Evolutionary conservation across 2,888 invertebrate species (phyloP).

Genomic region (Muscina levida): DNA sequence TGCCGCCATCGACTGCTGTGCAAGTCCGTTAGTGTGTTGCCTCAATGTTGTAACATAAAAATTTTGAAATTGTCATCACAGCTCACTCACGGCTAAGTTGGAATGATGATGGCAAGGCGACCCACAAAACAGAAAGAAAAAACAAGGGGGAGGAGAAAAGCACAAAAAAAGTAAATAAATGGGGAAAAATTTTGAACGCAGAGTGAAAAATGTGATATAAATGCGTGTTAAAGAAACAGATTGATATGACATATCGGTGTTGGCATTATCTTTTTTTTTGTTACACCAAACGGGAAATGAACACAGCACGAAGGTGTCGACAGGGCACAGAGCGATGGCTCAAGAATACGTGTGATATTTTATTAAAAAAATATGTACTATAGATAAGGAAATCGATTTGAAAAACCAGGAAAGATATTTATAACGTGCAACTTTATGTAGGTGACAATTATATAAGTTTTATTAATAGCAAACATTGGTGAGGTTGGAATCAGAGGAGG

Average conservation of each 20-base stretch:
- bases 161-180: background rate
- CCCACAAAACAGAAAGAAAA: background rate
- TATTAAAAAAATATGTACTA: background rate
- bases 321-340: background rate
- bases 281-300: background rate
- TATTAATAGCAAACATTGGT: too few relatives aligned
- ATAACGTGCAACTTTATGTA: too few relatives aligned
- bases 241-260: slow-evolving; percentile 48
- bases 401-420: too few relatives aligned
- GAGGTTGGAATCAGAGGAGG: too few relatives aligned
- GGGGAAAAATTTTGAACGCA: background rate
- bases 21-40: background rate
- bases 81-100: background rate
- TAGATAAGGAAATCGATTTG: too few relatives aligned
- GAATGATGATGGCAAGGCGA: background rate
- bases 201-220: slow-evolving; percentile 22
- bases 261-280: background rate
- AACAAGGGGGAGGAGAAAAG: background rate
- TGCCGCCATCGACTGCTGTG: background rate
- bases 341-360: background rate
- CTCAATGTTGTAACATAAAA: slow-evolving; percentile 4
- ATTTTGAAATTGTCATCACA: slow-evolving; percentile 47
- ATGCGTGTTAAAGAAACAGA: slow-evolving; percentile 43
- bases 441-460: too few relatives aligned
- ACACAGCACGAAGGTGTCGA: background rate